Conservation (phyloP, 2,113 vertebrate genomes). For the Hystrix brachyura region DNA sequence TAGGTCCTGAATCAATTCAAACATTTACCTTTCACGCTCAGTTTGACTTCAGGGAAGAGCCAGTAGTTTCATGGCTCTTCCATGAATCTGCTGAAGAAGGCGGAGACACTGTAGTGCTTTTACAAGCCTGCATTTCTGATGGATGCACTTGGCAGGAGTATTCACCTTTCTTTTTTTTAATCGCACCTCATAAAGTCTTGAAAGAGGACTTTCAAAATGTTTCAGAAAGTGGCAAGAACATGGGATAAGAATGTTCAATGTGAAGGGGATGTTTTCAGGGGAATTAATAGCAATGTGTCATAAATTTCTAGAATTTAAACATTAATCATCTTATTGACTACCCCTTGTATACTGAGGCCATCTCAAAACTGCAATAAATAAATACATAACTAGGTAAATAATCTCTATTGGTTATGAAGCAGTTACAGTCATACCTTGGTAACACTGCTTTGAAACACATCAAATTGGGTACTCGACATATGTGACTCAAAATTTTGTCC, state of each 20-base stretch:
- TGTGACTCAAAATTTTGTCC: neutral
- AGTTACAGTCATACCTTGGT: neutral
- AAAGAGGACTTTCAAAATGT: neutral
- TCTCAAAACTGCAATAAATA: neutral
- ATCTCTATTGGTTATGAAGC: neutral
- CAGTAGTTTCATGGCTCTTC: neutral
- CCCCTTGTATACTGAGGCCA: neutral
- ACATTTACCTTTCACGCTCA: neutral
- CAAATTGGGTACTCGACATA: neutral
- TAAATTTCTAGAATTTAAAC: neutral
- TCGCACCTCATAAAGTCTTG: neutral
- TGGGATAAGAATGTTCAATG: neutral
- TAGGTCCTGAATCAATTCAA: neutral
- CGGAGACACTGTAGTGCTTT: neutral
- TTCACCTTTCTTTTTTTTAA: neutral
- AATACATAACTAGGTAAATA: neutral
- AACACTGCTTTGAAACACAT: neutral
- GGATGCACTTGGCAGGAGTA: neutral
- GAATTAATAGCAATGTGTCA: neutral
- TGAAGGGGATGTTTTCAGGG: neutral
- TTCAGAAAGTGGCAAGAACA: neutral
- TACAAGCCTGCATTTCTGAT: neutral
- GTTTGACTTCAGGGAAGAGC: neutral
- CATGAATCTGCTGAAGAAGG: neutral
- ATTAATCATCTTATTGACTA: neutral